phyloP scores from a whole-genome alignment of 1,140 invertebrate genomes.

The Plectus sambesii region DNA sequence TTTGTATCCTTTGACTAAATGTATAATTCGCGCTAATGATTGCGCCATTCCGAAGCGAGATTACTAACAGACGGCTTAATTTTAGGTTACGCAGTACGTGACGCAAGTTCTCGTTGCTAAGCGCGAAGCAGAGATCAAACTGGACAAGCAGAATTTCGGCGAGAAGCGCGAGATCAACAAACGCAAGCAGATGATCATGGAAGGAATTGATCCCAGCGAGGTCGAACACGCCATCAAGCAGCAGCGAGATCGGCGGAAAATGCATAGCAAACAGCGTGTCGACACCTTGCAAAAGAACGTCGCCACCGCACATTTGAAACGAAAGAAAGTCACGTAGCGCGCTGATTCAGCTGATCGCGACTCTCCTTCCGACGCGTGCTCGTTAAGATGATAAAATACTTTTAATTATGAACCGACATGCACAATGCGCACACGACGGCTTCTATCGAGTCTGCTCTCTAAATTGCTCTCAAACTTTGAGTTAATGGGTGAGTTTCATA shows the following conservation, averaged over 20 bases:
- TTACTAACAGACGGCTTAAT: no score
- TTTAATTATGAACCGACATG: no score
- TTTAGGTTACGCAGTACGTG: conserved; percentile 71
- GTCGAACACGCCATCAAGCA: conserved; percentile 54
- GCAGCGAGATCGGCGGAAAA: conserved; percentile 44
- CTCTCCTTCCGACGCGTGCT: no score
- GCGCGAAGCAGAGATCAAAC: conserved; percentile 74
- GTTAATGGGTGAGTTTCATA: no score
- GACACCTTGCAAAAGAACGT: conserved; percentile 35
- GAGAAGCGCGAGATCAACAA: conserved; percentile 75
- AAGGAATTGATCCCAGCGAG: conserved; percentile 67
- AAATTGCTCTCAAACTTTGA: no score
- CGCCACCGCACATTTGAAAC: no score
- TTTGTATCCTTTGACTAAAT: not conserved
- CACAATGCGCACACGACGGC: no score
- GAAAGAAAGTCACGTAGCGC: no score
- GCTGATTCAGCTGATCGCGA: no score
- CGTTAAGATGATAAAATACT: no score
- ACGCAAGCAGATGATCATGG: conserved; percentile 69
- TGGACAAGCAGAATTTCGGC: conserved; percentile 82
- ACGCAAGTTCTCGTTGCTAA: conserved; percentile 78
- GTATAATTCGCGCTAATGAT: conserved; percentile 11
- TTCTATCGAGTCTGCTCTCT: no score
- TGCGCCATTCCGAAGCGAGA: conserved; percentile 50
- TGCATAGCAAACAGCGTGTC: conserved; percentile 42